phyloP scores from a whole-genome alignment of 1,140 invertebrate genomes.

The Maniola jurtina region DNA sequence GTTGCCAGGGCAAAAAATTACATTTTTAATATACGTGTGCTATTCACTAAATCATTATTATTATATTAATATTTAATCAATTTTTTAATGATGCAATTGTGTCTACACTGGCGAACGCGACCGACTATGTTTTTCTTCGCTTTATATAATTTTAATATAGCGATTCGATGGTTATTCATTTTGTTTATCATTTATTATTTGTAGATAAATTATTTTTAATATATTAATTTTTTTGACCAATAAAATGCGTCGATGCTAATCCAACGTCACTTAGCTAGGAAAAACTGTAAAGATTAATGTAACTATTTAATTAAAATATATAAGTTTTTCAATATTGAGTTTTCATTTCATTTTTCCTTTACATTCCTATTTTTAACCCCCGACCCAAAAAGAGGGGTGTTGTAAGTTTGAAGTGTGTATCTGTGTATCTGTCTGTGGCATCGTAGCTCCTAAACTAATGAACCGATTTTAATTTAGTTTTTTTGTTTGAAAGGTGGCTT shows the following conservation, averaged over 20 bases:
- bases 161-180: constrained; percentile 52
- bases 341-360: constrained; percentile 30
- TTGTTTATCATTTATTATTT: constrained; percentile 61
- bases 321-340: constrained; percentile 69
- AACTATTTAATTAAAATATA: constrained; percentile 78
- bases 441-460: too few relatives aligned
- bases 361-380: background rate
- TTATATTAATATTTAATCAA: constrained; percentile 1
- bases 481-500: too few relatives aligned
- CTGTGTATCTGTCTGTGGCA: too few relatives aligned
- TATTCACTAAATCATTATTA: constrained; percentile 3
- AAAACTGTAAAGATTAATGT: constrained; percentile 76
- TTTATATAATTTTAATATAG: constrained; percentile 6
- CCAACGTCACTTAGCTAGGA: constrained; percentile 70
- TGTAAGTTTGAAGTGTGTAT: too few relatives aligned
- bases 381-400: too few relatives aligned
- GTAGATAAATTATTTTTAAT: constrained; percentile 77
- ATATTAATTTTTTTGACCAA: constrained; percentile 70
- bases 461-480: too few relatives aligned
- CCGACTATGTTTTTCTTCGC: constrained; percentile 5
- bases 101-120: constrained; percentile 2
- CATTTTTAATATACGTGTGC: background rate
- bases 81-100: constrained; percentile 1
- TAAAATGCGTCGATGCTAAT: constrained; percentile 72
- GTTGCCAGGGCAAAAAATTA: constrained; percentile 19